These are phyloP conservation scores for Sclerurus mexicanus DNA, from an alignment of 2,113 vertebrate genomes.

Conservation along the genomic window DNA sequence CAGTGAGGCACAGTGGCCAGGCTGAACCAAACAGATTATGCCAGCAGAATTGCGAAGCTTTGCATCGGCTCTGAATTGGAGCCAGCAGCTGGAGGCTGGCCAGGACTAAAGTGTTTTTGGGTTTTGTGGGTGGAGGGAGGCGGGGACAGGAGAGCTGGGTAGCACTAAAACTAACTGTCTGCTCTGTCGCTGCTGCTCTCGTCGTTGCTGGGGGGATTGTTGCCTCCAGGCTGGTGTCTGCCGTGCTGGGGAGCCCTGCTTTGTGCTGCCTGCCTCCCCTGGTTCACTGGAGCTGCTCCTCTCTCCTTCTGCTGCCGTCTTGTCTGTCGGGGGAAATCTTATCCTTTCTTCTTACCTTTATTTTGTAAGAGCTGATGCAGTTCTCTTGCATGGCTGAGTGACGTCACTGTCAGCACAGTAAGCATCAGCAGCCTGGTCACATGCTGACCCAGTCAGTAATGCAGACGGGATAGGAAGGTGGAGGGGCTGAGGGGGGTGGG, in stretches of 20 bases:
- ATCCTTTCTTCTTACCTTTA: slow-evolving; percentile 66
- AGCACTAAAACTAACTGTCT: slow-evolving; percentile 76
- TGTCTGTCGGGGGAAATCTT: slow-evolving; percentile 60
- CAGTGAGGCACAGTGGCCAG: slow-evolving; percentile 69
- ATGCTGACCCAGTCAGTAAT: slow-evolving; percentile 95
- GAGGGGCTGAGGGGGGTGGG: slow-evolving; percentile 59
- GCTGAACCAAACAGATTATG: slow-evolving; percentile 72
- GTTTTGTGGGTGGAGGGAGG: slow-evolving; percentile 76
- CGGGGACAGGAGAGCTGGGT: slow-evolving; percentile 73
- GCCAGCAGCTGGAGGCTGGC: slow-evolving; percentile 85
- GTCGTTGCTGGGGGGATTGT: slow-evolving; percentile 55
- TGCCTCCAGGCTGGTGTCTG: slow-evolving; percentile 20
- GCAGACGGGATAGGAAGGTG: slow-evolving; percentile 84
- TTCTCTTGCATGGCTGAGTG: slow-evolving; percentile 82
- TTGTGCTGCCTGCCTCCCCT: slow-evolving; percentile 21
- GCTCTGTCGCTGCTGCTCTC: slow-evolving; percentile 51
- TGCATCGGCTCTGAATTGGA: slow-evolving; percentile 82
- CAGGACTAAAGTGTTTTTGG: slow-evolving; percentile 80
- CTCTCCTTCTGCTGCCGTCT: slow-evolving; percentile 28
- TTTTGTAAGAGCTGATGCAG: slow-evolving; percentile 77
- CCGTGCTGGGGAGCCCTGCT: slow-evolving; percentile 57
- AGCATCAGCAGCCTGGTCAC: slow-evolving; percentile 97
- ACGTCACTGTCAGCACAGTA: slow-evolving; percentile 95
- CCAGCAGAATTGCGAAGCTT: slow-evolving; percentile 76
- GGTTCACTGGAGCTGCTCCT: slow-evolving; percentile 21